Base-by-base conservation (phyloP, 1,140 invertebrate species). In the Oryctes rhinoceros region DNA sequence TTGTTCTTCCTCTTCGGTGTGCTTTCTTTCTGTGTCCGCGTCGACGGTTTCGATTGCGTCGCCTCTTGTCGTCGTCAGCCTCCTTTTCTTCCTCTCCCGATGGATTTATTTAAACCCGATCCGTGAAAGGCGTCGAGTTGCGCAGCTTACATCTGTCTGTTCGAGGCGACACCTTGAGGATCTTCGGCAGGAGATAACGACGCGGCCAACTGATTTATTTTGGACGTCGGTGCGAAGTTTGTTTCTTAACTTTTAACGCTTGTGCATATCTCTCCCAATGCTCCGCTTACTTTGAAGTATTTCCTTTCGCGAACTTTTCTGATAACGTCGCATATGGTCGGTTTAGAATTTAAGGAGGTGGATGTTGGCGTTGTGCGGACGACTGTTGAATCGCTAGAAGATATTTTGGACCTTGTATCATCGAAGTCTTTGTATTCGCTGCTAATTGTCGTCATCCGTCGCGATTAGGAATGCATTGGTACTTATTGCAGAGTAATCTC, bases 91-190 rank as follows among this genome's bases (percentile, higher is more conserved):
- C 2, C 18, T 13, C n/a, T 80, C 81, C 81, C 82, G 82, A 83
- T 78, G 81, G 81, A 85, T 83, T 85, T 84, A 85, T 85, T 83
- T 83, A 79, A 83, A 84, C 78, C 80, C 82, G 79, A 82, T 82
- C 65, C 65, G 65, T 84, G 82, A 84, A 84, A 85, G 84, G 84
- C 84, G 84, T 85, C 82, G 83, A 83, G 67, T 85, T 81, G 83
- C 65, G 24, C 82, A 82, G 80, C 83, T 83, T 85, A 85, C 83
- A 85, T 81, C 78, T 85, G 84, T 84, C 84, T 85, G 83, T 85
- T 85, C 24, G 20, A 30, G 24, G 65, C 18, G 24, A 71, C 18
- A 71, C 7, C 24, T 35, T 15, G 30, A 67, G 18, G 65, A 71
- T 10, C 24, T 71, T 62, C 53, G 24, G 35, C 20, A 67, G 65